phyloP scores from a whole-genome alignment of 2,113 vertebrate species.

The Protomyctophum bolini region DNA sequence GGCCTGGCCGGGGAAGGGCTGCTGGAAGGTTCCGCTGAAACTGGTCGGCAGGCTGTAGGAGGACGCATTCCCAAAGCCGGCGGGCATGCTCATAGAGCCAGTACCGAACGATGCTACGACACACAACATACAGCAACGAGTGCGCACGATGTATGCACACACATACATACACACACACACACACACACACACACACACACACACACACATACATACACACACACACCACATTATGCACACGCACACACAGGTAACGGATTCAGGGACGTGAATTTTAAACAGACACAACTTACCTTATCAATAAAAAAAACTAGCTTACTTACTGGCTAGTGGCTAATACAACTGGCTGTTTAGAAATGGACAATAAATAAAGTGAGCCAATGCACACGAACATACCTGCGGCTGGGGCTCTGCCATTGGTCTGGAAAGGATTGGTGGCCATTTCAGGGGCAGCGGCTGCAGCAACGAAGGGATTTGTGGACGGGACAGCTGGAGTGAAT shows the following conservation, averaged over 20 bases:
- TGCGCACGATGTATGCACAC: conserved; percentile 45
- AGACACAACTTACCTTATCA: conserved; percentile 9
- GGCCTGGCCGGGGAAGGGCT: conserved; percentile 90
- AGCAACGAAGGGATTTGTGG: conserved; percentile 94
- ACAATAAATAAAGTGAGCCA: background rate
- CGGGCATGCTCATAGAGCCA: conserved; percentile 97
- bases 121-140: conserved; percentile 43
- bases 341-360: conserved; percentile 18
- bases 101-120: conserved; percentile 89
- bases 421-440: conserved; percentile 95
- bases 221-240: background rate
- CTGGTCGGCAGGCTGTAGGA: conserved; percentile 96
- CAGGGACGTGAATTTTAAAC: conserved; percentile 46
- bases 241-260: background rate
- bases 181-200: background rate
- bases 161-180: conserved; percentile 19
- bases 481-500: conserved; percentile 83
- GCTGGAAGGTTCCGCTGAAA: conserved; percentile 96
- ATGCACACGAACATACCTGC: conserved; percentile 59
- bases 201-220: background rate
- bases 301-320: conserved; percentile 45
- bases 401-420: conserved; percentile 85
- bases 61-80: conserved; percentile 91
- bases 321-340: conserved; percentile 43
- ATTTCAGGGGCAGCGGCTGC: conserved; percentile 88